Evolutionary conservation across 35 echinoderm and acorn worm genomes (phyloP).

Genomic region (Heliocidaris tuberculata): DNA sequence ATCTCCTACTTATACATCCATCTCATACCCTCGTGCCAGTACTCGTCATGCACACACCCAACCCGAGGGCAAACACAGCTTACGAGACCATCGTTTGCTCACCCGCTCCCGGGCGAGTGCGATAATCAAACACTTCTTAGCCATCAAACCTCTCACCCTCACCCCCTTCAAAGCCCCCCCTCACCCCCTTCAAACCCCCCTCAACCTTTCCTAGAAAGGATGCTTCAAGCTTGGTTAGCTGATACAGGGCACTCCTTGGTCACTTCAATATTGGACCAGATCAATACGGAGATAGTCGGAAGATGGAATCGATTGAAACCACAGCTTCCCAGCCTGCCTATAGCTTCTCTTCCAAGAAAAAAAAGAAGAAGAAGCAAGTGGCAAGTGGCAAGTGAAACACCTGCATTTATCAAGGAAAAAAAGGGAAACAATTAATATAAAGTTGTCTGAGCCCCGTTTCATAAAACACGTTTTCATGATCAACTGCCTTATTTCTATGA

Average conservation of each 20-base stretch:
- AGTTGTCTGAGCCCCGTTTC: neutral
- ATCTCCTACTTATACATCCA: too few relatives aligned
- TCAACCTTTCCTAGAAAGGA: neutral
- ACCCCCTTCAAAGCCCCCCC: neutral
- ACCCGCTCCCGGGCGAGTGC: neutral
- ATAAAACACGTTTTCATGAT: too few relatives aligned
- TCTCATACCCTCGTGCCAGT: neutral
- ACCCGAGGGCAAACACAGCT: neutral
- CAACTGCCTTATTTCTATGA: too few relatives aligned
- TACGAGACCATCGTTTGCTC: neutral
- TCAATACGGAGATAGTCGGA: neutral
- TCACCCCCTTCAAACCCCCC: neutral
- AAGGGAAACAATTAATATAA: neutral
- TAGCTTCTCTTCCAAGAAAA: neutral
- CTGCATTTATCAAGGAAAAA: neutral
- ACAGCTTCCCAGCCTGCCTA: neutral
- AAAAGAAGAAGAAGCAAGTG: neutral
- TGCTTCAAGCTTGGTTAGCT: neutral
- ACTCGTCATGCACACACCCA: neutral
- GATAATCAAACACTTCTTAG: neutral
- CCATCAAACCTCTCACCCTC: neutral
- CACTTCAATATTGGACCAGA: neutral
- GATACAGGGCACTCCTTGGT: neutral
- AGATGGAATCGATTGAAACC: neutral
- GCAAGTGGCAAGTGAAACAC: neutral